Conservation (phyloP, 2,888 invertebrate species). For the Hetaerina titia region DNA sequence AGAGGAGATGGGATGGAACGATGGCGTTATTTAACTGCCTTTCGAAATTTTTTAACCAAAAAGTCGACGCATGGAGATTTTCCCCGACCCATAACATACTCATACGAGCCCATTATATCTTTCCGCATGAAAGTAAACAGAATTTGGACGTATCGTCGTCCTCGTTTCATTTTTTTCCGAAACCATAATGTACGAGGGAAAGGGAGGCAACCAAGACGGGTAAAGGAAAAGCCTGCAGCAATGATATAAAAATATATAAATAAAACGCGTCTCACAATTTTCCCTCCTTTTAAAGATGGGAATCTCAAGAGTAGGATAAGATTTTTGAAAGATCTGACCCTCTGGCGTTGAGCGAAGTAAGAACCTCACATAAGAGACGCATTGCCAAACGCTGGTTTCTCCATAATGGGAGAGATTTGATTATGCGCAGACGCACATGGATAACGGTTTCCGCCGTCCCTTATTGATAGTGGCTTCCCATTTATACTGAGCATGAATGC, state of each 20-base stretch:
- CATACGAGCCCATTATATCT: not conserved
- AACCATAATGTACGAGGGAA: not conserved
- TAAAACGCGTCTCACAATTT: not conserved
- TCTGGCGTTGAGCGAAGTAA: not conserved
- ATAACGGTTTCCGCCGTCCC: too few relatives aligned
- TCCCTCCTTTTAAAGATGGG: not conserved
- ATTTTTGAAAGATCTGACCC: not conserved
- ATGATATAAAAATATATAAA: not conserved
- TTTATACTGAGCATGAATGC: too few relatives aligned
- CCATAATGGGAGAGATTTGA: too few relatives aligned
- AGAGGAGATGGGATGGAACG: not conserved
- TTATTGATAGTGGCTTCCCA: too few relatives aligned
- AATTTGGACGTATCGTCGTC: not conserved
- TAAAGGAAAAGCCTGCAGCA: not conserved
- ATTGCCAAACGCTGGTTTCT: too few relatives aligned
- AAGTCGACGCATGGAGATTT: not conserved
- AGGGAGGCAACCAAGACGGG: not conserved
- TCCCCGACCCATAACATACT: not conserved
- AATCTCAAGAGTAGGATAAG: not conserved
- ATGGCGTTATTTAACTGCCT: not conserved
- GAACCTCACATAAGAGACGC: too few relatives aligned
- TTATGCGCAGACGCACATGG: too few relatives aligned
- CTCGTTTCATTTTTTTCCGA: not conserved
- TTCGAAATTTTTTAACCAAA: not conserved
- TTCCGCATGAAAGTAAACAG: not conserved